Evolutionary conservation across 2,888 invertebrate genomes (phyloP).

Genomic region (Nemurella pictetii): DNA sequence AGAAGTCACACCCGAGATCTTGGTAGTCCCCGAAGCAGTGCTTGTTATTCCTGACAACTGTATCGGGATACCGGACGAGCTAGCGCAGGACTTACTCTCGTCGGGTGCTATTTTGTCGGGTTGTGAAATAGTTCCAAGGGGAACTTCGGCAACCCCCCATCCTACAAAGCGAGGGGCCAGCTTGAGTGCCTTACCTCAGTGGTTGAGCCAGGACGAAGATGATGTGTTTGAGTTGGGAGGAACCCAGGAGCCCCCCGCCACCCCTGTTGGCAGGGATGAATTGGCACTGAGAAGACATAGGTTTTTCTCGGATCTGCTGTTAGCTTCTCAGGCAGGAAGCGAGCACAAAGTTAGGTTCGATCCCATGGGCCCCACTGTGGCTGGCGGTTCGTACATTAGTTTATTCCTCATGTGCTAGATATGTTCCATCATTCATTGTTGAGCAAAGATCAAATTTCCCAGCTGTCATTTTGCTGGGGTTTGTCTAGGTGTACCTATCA

Average conservation of each 20-base stretch:
- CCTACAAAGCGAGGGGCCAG: conserved; percentile 40
- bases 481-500: too few relatives aligned
- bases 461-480: not conserved
- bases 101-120: conserved; percentile 23
- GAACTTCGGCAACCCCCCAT: conserved; percentile 39
- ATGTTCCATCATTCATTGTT: not conserved
- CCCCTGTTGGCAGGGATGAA: conserved; percentile 77
- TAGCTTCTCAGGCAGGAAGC: conserved; percentile 70
- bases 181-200: conserved; percentile 39
- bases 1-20: not conserved
- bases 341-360: conserved; percentile 77
- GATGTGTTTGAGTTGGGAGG: conserved; percentile 50
- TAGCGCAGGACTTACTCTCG: conserved; percentile 17
- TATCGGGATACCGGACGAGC: not conserved
- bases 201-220: conserved; percentile 47
- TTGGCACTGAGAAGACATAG: conserved; percentile 74
- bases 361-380: conserved; percentile 69
- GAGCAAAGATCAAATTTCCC: not conserved
- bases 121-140: conserved; percentile 24
- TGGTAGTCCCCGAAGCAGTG: not conserved
- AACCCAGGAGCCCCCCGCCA: conserved; percentile 70
- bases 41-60: not conserved
- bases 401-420: not conserved
- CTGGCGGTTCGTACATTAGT: conserved; percentile 55
- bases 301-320: conserved; percentile 76